Base-by-base conservation (phyloP, 2,888 invertebrate species). In the Tenthredo amoena region DNA sequence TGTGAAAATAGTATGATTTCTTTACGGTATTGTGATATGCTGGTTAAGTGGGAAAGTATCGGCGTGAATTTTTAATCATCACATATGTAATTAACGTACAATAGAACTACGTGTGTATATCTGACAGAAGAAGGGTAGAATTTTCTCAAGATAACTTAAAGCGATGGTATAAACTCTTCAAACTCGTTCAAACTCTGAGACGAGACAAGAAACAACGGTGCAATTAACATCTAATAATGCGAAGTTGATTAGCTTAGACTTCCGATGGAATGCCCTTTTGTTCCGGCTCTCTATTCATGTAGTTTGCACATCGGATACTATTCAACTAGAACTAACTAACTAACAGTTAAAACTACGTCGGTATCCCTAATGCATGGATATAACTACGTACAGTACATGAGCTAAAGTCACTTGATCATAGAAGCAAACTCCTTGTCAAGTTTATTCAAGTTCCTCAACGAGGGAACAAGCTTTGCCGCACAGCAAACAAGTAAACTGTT, bases 141-240 rank as follows among this genome's bases (percentile, higher is more conserved):
- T 81, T n/a, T 81, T 81, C 81, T 81, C 81, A 81, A 62, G 81
- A 81, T 18, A 37, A 21, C 81, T 68, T 15, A 68, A 3, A 18
- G 68, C 6, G 5, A 34, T 34, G 43, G n/a, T 40, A 9, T 2
- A 10, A n/a, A n/a, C n/a, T n/a, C n/a, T n/a, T n/a, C n/a, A n/a
- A n/a, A n/a, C 15, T 40, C 74, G 12, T 40, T 43, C 43, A 43
- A 74, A 43, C 43, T 31, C 34, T 21, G 2, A 37, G 15, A 81
- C 21, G 10, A 37, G 31, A 62, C 9, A 87, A 87, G 86, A 74
- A 86, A 87, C 82, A 87, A 86, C 82, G 86, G 88, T 86, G 86
- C 76, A 89, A 89, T 89, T 89, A 89, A 84, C 87, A 87, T 89
- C 86, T 89, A 89, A 89, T 89, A 88, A 86, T 85, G 85, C 50